A percentile compares a stretch with the other conserved stretches of the same genome.
phyloP scores from a whole-genome alignment of 2,888 invertebrate genomes.

The Clusia tigrina region DNA sequence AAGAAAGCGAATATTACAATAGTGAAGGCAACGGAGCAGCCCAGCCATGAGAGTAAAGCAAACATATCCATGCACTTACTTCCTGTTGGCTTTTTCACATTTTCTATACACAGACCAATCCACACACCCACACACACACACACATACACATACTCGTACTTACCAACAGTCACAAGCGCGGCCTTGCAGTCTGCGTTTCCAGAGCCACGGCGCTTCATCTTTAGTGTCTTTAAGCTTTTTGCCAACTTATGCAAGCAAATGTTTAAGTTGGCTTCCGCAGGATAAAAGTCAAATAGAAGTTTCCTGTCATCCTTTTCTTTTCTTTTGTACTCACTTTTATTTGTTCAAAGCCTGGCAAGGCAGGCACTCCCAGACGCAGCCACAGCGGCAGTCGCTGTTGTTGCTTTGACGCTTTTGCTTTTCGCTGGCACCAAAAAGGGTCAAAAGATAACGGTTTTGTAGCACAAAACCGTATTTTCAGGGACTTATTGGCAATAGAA shows the following conservation, averaged over 20 bases:
- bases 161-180: too few relatives aligned
- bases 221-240: slow-evolving; percentile 1
- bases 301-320: slow-evolving; percentile 16
- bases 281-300: slow-evolving; percentile 28
- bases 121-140: too few relatives aligned
- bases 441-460: background rate
- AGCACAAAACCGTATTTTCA: too few relatives aligned
- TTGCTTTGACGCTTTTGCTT: background rate
- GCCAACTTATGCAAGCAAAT: slow-evolving; percentile 17
- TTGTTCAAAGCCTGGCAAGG: too few relatives aligned
- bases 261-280: slow-evolving; percentile 28
- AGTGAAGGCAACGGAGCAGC: background rate
- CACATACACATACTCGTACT: too few relatives aligned
- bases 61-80: background rate
- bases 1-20: background rate
- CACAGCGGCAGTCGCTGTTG: background rate
- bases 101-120: too few relatives aligned
- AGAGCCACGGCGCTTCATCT: background rate
- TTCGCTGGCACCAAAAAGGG: background rate
- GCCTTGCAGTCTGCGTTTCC: background rate
- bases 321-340: background rate
- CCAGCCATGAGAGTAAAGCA: background rate
- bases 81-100: background rate
- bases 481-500: background rate
- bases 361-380: too few relatives aligned